Evolutionary conservation across 2,797 vertebrate species (phyloP).

Genomic region (Serranus cabrilla): DNA sequence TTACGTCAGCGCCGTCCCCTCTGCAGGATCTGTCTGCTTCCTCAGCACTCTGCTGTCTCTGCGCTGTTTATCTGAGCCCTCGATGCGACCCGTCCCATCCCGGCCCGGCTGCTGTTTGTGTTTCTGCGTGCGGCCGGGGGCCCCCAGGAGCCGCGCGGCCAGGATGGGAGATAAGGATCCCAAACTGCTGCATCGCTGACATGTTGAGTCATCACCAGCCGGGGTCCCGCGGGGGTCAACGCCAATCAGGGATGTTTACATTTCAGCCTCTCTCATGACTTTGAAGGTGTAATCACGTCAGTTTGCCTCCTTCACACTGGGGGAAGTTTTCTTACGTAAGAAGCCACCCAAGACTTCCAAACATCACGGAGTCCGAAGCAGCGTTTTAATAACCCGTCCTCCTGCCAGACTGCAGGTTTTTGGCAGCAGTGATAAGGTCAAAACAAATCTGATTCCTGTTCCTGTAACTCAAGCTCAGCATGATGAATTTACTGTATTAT

Average conservation of each 20-base stretch:
- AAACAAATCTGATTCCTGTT: conserved; percentile 33
- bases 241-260: conserved; percentile 32
- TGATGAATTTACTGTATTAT: not conserved
- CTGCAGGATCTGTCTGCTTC: conserved; percentile 65
- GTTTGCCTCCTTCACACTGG: not conserved
- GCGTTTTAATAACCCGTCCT: conserved; percentile 19
- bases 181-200: conserved; percentile 53
- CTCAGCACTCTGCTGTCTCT: conserved; percentile 59
- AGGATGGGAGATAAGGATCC: conserved; percentile 74
- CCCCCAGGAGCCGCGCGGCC: conserved; percentile 55
- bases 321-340: not conserved
- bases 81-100: conserved; percentile 41
- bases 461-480: conserved; percentile 13
- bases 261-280: not conserved
- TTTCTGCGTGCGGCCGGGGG: conserved; percentile 41
- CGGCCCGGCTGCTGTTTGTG: conserved; percentile 55
- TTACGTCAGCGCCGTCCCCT: not conserved
- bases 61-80: conserved; percentile 72
- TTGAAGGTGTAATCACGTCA: not conserved
- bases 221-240: conserved; percentile 31
- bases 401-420: conserved; percentile 10
- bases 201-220: conserved; percentile 67
- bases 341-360: not conserved
- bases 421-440: conserved; percentile 30
- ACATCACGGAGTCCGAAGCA: too few relatives aligned